Conservation (phyloP, 2,888 invertebrate genomes). For the Andrena hattorfiana region DNA sequence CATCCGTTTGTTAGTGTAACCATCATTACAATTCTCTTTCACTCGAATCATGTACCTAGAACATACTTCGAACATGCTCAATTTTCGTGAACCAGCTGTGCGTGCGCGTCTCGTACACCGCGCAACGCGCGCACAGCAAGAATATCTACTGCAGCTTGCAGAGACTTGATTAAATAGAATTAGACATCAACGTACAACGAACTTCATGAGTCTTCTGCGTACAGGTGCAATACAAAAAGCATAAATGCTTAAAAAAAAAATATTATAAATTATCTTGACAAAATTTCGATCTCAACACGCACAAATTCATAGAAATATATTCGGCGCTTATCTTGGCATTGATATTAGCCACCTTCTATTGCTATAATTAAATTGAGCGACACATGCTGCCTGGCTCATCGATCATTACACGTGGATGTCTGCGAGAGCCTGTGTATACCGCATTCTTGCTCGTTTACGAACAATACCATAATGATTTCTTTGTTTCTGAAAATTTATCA, state of each 20-base stretch:
- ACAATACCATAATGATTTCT: slow-evolving; percentile 14
- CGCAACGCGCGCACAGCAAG: slow-evolving; percentile 6
- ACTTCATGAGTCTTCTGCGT: slow-evolving; percentile 17
- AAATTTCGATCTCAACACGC: slow-evolving; percentile 38
- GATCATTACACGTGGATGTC: neutral
- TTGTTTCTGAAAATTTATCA: slow-evolving; percentile 45
- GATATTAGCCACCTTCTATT: slow-evolving; percentile 36
- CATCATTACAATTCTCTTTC: slow-evolving; percentile 2
- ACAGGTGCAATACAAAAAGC: slow-evolving; percentile 36
- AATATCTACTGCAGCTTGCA: slow-evolving; percentile 7
- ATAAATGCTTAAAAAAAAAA: slow-evolving; percentile 52
- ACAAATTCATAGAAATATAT: slow-evolving; percentile 33
- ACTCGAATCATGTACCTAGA: slow-evolving; percentile 8
- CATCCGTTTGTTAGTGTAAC: slow-evolving; percentile 32
- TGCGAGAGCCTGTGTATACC: neutral
- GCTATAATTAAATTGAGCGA: slow-evolving; percentile 44
- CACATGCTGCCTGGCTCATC: slow-evolving; percentile 20
- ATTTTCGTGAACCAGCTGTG: slow-evolving; percentile 5
- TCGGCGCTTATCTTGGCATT: slow-evolving; percentile 8
- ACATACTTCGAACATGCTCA: neutral
- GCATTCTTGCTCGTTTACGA: slow-evolving; percentile 17
- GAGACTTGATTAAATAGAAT: slow-evolving; percentile 17
- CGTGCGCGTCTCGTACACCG: slow-evolving; percentile 2
- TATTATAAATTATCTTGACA: slow-evolving; percentile 16
- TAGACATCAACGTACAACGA: slow-evolving; percentile 9